A percentile compares a stretch with the other conserved stretches of the same genome.
phyloP scores from a whole-genome alignment of 2,888 invertebrate genomes.

The Oxycera nigricornis region DNA sequence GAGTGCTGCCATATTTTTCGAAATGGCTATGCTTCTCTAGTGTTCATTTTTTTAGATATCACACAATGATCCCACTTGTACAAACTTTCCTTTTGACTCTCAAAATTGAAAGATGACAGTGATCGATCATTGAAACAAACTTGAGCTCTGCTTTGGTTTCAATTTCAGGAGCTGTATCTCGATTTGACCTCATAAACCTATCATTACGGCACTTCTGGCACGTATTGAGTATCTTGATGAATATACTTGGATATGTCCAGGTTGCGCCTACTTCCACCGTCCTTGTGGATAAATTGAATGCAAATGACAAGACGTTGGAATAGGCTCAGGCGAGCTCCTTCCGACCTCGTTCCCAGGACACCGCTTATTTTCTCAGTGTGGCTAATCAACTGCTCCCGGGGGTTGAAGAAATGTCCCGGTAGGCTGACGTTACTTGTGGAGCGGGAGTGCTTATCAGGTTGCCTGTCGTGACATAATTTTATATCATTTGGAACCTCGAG shows the following conservation, averaged over 20 bases:
- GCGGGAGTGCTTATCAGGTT: constrained; percentile 60
- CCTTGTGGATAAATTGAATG: constrained; percentile 38
- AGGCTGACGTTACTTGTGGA: constrained; percentile 34
- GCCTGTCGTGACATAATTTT: constrained; percentile 63
- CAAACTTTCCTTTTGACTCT: neutral
- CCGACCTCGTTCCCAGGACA: constrained; percentile 27
- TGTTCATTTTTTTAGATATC: too few species aligned
- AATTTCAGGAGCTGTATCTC: neutral
- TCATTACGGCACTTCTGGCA: neutral
- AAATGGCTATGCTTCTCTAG: neutral
- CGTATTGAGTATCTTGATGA: neutral
- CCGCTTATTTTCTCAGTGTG: neutral
- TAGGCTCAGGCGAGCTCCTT: constrained; percentile 7
- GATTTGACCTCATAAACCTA: neutral
- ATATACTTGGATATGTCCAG: neutral
- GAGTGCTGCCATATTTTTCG: neutral
- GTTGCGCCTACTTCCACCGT: neutral
- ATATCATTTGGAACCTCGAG: constrained; percentile 53
- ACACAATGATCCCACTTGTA: too few species aligned
- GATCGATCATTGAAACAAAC: neutral
- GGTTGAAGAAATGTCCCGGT: constrained; percentile 28
- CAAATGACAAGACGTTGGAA: constrained; percentile 41
- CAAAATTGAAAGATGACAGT: neutral
- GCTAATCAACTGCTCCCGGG: neutral
- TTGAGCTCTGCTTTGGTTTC: neutral